Evolutionary conservation across 2,888 invertebrate species (phyloP).

Genomic region (Lapara coniferarum): DNA sequence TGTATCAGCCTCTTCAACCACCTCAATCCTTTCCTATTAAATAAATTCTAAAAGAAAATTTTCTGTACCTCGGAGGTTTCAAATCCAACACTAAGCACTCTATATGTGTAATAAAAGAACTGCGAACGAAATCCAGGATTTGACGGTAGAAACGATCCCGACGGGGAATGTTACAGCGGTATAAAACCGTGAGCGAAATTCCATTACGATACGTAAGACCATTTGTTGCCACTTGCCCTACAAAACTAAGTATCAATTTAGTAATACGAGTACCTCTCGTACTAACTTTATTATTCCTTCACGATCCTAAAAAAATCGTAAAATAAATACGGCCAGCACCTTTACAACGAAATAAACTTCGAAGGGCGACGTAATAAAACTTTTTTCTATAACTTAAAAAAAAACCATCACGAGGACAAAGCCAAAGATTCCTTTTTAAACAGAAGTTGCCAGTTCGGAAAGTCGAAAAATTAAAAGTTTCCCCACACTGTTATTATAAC

Average conservation of each 20-base stretch:
- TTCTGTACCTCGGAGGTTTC: no score
- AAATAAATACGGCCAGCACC: conserved; percentile 12
- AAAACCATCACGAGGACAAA: conserved; percentile 26
- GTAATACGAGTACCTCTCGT: background rate
- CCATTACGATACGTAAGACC: background rate
- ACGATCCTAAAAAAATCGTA: conserved; percentile 22
- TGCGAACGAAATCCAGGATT: no score
- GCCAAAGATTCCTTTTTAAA: conserved; percentile 22
- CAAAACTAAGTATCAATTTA: conserved; percentile 20
- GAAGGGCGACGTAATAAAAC: conserved; percentile 23
- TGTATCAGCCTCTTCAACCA: no score
- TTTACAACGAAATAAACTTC: conserved; percentile 16
- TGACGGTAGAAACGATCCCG: no score
- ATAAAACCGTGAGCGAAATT: background rate
- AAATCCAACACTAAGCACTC: no score
- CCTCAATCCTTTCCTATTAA: no score
- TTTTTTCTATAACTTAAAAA: conserved; percentile 21
- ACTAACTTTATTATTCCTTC: conserved; percentile 7
- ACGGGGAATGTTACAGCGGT: no score
- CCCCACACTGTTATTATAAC: conserved; percentile 16
- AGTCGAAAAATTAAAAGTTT: conserved; percentile 19
- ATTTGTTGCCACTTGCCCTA: background rate
- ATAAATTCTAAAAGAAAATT: no score
- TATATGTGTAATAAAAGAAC: no score
- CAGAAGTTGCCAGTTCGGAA: conserved; percentile 12